Evolutionary conservation across 2,113 vertebrate species (phyloP).

Genomic region (Arizona elegans): DNA sequence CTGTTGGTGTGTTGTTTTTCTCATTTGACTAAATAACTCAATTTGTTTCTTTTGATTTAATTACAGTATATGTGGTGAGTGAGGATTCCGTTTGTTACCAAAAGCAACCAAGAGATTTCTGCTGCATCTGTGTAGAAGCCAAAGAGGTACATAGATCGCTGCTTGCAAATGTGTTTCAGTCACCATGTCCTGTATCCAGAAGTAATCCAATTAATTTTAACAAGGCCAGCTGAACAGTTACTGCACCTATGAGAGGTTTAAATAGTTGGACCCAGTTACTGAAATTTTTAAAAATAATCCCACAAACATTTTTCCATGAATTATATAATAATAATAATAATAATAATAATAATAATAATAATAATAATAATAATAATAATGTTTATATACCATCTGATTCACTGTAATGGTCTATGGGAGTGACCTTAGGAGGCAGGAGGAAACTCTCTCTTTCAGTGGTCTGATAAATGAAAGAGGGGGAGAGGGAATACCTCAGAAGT

Average conservation of each 20-base stretch:
- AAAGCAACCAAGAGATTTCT: conserved; percentile 93
- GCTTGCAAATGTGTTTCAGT: background rate
- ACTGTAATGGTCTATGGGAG: background rate
- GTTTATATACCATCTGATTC: background rate
- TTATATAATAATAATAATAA: too few relatives aligned
- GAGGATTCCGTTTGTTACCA: conserved; percentile 81
- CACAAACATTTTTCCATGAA: background rate
- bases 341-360: too few relatives aligned
- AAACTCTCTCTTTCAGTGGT: background rate
- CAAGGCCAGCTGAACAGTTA: background rate
- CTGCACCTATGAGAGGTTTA: background rate
- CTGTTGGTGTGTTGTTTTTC: background rate
- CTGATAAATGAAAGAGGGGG: background rate
- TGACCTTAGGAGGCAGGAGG: background rate
- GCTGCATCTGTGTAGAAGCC: conserved; percentile 89
- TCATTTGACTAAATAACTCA: background rate
- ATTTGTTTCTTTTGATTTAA: background rate
- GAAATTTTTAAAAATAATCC: background rate
- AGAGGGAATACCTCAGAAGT: background rate
- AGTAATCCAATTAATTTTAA: background rate
- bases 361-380: too few relatives aligned
- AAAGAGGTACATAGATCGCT: conserved; percentile 77
- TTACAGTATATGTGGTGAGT: conserved; percentile 86
- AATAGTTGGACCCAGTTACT: background rate
- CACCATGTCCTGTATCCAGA: background rate